phyloP scores from a whole-genome alignment of 2,888 invertebrate genomes.

The Acrobasis suavella region DNA sequence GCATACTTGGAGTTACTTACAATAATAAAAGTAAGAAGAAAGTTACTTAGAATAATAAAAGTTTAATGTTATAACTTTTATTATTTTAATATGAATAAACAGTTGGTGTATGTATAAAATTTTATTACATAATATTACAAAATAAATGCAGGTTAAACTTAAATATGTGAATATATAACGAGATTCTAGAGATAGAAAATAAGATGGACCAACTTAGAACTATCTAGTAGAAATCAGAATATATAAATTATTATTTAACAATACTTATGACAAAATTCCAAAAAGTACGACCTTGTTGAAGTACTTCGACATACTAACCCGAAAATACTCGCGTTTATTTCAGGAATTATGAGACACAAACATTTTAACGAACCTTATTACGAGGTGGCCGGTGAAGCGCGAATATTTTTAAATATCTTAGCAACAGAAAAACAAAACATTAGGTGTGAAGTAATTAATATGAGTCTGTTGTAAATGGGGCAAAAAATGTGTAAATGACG shows the following conservation, averaged over 20 bases:
- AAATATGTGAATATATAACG: no score
- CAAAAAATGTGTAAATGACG: neutral
- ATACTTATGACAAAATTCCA: slow-evolving; percentile 12
- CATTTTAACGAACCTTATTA: slow-evolving; percentile 37
- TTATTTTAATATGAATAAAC: no score
- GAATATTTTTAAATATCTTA: slow-evolving; percentile 12
- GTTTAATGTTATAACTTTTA: no score
- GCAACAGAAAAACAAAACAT: slow-evolving; percentile 15
- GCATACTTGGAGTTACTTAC: no score
- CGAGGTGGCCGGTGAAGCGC: slow-evolving; percentile 25
- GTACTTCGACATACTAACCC: slow-evolving; percentile 52
- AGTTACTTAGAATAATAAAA: no score
- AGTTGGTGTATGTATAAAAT: no score
- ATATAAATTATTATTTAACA: neutral
- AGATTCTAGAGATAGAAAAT: no score
- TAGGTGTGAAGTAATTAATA: slow-evolving; percentile 8
- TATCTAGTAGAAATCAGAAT: no score
- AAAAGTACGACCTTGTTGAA: slow-evolving; percentile 43
- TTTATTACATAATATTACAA: no score
- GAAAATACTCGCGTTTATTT: slow-evolving; percentile 46
- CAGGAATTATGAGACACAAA: slow-evolving; percentile 30
- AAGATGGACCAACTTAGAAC: no score
- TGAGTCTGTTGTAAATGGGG: neutral
- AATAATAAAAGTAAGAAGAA: no score
- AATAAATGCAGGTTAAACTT: no score